Base-by-base conservation (phyloP, 2,888 invertebrate genomes). In the Aleiodes testaceus region DNA sequence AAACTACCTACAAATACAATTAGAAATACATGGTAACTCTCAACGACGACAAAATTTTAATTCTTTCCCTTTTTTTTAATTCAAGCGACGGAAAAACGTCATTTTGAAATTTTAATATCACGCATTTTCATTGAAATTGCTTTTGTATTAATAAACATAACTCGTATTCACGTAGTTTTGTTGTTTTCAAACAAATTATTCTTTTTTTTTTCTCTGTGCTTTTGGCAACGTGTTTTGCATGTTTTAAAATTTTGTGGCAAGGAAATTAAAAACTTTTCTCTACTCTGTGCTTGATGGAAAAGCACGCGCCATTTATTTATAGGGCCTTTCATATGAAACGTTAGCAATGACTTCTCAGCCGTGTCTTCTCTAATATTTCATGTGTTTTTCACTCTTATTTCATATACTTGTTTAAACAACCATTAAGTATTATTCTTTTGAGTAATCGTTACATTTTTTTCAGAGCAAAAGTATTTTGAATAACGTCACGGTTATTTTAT, bases 251-350 rank as follows among this genome's bases (percentile, higher is more conserved):
- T 30, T 14, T 16, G 22, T 12, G 3, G 20, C 22, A 16, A 18
- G 11, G 52, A 22, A 20, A 12, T 20, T 3, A 26, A 26, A 53
- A 26, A 26, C 5, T 53, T 53, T 53, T 53, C 26, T 14, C 12
- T 53, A 20, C n/a, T 53, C 30, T 26, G 30, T 44, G 36, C 42
- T 47, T 65, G 18, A 49, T 49, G 36, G 36, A 49, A 47, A 12
- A 53, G 49, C 14, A 59, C n/a, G 49, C 49, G 59, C 49, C 44
- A 59, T 66, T 65, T 70, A 66, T 69, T 69, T 69, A 69, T 69
- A 69, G 69, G 45, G 50, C 52, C 44, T 61, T 69, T 69, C 14
- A 2, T 7, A 36, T 1, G 36, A 36, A 36, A 36, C 36, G 36
- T 36, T 9, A 36, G 26, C 26, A 26, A 26, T 36, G 9, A 11